These are phyloP conservation scores for Eurystomus gularis DNA, from an alignment of 2,113 vertebrate genomes.

Conservation along the genomic window DNA sequence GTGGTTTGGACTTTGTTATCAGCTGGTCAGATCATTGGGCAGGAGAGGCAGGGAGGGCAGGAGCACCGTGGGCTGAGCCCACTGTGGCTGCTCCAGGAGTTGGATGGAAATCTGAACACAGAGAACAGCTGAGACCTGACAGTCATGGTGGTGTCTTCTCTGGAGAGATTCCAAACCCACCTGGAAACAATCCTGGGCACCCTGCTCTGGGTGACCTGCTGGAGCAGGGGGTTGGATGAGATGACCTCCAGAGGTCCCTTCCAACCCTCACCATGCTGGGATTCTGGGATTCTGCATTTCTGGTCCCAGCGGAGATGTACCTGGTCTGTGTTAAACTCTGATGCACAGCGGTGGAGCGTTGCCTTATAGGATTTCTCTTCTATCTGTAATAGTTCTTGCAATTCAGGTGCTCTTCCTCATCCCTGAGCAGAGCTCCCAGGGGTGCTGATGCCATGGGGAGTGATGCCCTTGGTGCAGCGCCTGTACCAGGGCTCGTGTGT, in stretches of 20 bases:
- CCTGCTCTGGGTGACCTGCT: too few relatives aligned
- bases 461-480: rapidly evolving
- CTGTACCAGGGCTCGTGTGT: rapidly evolving
- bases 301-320: not conserved
- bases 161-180: not conserved
- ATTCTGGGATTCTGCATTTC: too few relatives aligned
- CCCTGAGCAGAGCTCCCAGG: rapidly evolving
- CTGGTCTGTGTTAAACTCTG: too few relatives aligned
- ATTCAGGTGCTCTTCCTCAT: rapidly evolving
- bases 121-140: not conserved
- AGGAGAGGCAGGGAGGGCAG: not conserved
- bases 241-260: too few relatives aligned
- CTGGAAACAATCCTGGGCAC: not conserved
- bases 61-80: rapidly evolving
- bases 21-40: rapidly evolving
- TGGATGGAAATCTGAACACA: too few relatives aligned
- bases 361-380: not conserved
- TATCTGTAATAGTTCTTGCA: not conserved
- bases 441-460: rapidly evolving
- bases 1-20: not conserved
- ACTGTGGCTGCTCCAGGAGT: not conserved
- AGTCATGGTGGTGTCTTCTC: not conserved
- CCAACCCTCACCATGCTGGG: too few relatives aligned
- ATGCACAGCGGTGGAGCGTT: not conserved
- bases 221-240: too few relatives aligned